Conservation (phyloP, 64 coral and sea anemone genomes). For the Trachythela sp. region DNA sequence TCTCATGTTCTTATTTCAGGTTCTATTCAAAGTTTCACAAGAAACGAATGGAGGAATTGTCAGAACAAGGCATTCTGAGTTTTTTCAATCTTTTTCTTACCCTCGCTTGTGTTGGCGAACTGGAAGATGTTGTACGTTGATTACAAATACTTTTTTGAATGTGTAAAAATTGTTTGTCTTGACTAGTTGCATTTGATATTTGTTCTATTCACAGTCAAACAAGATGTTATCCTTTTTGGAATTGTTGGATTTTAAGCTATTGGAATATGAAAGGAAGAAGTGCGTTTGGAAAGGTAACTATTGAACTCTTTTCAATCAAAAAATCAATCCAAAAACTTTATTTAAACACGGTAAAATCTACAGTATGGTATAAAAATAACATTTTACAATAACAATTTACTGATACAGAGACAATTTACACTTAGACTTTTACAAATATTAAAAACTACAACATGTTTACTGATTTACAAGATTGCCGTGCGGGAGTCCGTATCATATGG, state of each 20-base stretch:
- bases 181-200: neutral
- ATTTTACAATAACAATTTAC: too few species aligned
- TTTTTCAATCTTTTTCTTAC: slow-evolving; percentile 84
- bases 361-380: too few species aligned
- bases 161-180: neutral
- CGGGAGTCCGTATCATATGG: too few species aligned
- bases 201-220: slow-evolving; percentile 56
- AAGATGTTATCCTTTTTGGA: slow-evolving; percentile 97
- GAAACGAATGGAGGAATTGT: slow-evolving; percentile 84
- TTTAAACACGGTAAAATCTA: too few species aligned
- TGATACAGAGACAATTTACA: too few species aligned
- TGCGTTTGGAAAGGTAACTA: slow-evolving; percentile 71
- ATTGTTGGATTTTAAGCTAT: slow-evolving; percentile 62
- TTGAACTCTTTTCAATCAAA: too few species aligned
- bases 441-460: too few species aligned
- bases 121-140: slow-evolving; percentile 82
- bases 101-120: slow-evolving; percentile 73
- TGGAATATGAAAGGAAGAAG: slow-evolving; percentile 54
- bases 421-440: too few species aligned
- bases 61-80: slow-evolving; percentile 61
- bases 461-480: too few species aligned
- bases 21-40: slow-evolving; percentile 99
- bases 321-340: too few species aligned
- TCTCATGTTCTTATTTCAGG: slow-evolving; percentile 24
- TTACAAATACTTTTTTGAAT: neutral